Evolutionary conservation across 2,797 vertebrate genomes (phyloP).

Genomic region (Diplodus sargus): DNA sequence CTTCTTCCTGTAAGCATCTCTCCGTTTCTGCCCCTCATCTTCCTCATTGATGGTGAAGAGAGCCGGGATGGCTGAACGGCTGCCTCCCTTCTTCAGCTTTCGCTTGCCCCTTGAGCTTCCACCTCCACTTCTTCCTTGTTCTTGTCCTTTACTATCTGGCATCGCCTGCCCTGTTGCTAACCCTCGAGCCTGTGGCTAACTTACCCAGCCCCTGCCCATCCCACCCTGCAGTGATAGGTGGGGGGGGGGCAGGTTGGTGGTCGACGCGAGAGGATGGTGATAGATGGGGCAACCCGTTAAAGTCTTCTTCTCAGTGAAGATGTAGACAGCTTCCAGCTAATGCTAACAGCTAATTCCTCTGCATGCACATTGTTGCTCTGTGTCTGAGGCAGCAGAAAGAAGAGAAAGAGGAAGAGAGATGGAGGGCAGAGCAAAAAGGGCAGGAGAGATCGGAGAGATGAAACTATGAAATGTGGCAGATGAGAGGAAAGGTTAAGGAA

Average conservation of each 20-base stretch:
- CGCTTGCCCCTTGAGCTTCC: constrained; percentile 80
- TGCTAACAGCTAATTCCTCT: constrained; percentile 77
- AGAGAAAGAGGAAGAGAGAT: neutral
- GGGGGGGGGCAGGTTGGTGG: constrained; percentile 21
- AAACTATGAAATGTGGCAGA: neutral
- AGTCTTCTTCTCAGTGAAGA: constrained; percentile 38
- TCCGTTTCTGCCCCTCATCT: constrained; percentile 92
- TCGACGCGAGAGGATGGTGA: constrained; percentile 25
- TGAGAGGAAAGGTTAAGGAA: constrained; percentile 1
- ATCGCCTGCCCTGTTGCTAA: constrained; percentile 72
- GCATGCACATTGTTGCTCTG: constrained; percentile 73
- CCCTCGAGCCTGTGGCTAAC: constrained; percentile 63
- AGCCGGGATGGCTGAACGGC: constrained; percentile 86
- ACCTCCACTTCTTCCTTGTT: constrained; percentile 51
- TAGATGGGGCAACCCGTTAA: constrained; percentile 52
- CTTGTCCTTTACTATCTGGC: constrained; percentile 72
- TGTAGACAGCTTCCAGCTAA: constrained; percentile 53
- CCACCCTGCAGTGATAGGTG: constrained; percentile 47
- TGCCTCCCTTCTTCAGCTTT: constrained; percentile 88
- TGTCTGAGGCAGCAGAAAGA: constrained; percentile 46
- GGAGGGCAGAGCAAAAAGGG: neutral
- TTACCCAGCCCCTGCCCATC: constrained; percentile 70
- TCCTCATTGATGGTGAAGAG: constrained; percentile 98
- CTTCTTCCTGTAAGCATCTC: constrained; percentile 81
- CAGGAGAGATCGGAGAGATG: constrained; percentile 6